phyloP scores from a whole-genome alignment of 2,888 invertebrate species.

The Amphimallon solstitiale region DNA sequence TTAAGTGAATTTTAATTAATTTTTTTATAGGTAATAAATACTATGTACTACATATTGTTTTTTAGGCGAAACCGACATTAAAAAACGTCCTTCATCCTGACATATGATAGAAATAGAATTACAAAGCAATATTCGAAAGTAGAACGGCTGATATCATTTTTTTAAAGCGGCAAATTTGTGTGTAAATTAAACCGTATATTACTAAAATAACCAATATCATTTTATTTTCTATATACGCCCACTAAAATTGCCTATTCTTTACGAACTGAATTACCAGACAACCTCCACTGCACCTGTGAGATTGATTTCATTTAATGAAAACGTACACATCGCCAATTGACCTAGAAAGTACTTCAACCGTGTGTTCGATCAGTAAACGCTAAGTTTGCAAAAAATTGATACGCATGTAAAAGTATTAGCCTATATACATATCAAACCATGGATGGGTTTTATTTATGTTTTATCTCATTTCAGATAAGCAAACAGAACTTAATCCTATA shows the following conservation, averaged over 20 bases:
- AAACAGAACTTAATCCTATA: not conserved
- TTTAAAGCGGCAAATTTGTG: not conserved
- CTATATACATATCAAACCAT: not conserved
- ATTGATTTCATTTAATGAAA: conserved; percentile 12
- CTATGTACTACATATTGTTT: not conserved
- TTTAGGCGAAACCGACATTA: not conserved
- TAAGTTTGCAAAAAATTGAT: not conserved
- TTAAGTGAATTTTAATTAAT: too few relatives aligned
- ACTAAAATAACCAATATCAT: not conserved
- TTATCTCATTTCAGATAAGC: not conserved
- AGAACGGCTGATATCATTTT: not conserved
- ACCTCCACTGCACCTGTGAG: conserved; percentile 19
- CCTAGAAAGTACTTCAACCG: conserved; percentile 5
- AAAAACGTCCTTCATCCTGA: not conserved
- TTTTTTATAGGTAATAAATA: too few relatives aligned
- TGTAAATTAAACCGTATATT: too few relatives aligned
- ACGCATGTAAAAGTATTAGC: not conserved
- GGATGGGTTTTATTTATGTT: not conserved
- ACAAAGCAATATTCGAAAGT: conserved; percentile 13
- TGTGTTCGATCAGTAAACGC: not conserved
- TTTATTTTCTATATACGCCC: conserved; percentile 2
- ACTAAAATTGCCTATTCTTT: conserved; percentile 4
- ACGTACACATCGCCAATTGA: not conserved
- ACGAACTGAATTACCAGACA: not conserved
- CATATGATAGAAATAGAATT: not conserved